These are phyloP conservation scores for Planiliza haematocheilus DNA, from an alignment of 2,113 vertebrate genomes.

Conservation along the genomic window DNA sequence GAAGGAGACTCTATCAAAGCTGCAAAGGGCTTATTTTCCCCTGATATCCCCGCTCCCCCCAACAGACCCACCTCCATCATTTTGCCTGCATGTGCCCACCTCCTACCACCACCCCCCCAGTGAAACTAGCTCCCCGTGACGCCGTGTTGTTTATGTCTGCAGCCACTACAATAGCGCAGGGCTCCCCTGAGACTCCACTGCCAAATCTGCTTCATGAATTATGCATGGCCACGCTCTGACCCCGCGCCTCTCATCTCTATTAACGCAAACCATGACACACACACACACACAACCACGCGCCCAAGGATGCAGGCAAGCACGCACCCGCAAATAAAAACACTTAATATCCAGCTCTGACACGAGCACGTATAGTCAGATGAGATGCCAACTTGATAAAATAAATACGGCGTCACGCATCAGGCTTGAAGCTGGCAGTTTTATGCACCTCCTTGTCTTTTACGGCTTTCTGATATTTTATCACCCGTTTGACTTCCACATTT, in stretches of 20 bases:
- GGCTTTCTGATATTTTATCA: conserved; percentile 65
- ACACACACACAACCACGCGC: conserved; percentile 13
- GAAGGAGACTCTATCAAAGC: conserved; percentile 67
- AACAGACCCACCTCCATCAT: too few relatives aligned
- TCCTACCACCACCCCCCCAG: conserved; percentile 47
- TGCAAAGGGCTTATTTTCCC: conserved; percentile 66
- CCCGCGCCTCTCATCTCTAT: conserved; percentile 82
- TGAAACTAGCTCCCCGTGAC: conserved; percentile 74
- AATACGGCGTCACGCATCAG: conserved; percentile 25
- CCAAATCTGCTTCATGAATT: conserved; percentile 83
- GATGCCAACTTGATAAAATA: conserved; percentile 45
- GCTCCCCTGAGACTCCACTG: conserved; percentile 78
- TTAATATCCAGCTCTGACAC: conserved; percentile 29
- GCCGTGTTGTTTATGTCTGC: conserved; percentile 82
- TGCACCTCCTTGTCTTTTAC: conserved; percentile 54
- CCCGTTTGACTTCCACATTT: conserved; percentile 55
- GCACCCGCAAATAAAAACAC: conserved; percentile 36
- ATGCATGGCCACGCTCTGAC: conserved; percentile 80
- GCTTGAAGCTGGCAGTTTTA: conserved; percentile 45
- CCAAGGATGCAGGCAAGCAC: conserved; percentile 16
- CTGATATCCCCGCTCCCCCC: conserved; percentile 29
- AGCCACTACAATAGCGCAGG: conserved; percentile 78
- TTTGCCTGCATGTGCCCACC: conserved; percentile 51
- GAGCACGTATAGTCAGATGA: conserved; percentile 38
- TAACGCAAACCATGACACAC: conserved; percentile 74